These are phyloP conservation scores for Oenanthe melanoleuca DNA, from an alignment of 2,113 vertebrate species.

Conservation along the genomic window DNA sequence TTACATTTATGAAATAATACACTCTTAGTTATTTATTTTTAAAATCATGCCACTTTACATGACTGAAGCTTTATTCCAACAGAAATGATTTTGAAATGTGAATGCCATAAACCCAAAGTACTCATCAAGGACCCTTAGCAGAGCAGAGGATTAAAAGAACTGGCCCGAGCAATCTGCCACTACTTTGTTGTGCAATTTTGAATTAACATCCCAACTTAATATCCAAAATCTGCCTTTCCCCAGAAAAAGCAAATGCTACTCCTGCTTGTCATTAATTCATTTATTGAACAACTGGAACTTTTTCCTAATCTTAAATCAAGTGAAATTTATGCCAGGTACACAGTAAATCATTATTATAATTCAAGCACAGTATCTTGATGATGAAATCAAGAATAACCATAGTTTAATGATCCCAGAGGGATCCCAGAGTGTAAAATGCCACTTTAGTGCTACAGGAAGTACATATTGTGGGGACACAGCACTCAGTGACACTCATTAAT, in stretches of 20 bases:
- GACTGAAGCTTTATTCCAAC: neutral
- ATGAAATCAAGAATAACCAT: neutral
- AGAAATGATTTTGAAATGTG: neutral
- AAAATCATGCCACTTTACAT: neutral
- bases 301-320: neutral
- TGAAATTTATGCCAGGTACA: neutral
- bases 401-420: neutral
- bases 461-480: neutral
- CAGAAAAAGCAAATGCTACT: neutral
- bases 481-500: constrained; percentile 17
- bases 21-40: neutral
- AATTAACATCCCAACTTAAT: neutral
- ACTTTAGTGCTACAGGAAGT: neutral
- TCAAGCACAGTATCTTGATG: neutral
- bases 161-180: neutral
- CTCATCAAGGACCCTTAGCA: neutral
- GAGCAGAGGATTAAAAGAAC: neutral
- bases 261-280: neutral
- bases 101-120: neutral
- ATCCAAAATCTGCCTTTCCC: neutral
- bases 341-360: neutral
- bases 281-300: neutral
- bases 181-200: neutral
- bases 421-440: neutral
- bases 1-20: neutral